These are phyloP conservation scores for Petrocephalus schoutedeni DNA, from an alignment of 2,797 vertebrate genomes.

Conservation along the genomic window DNA sequence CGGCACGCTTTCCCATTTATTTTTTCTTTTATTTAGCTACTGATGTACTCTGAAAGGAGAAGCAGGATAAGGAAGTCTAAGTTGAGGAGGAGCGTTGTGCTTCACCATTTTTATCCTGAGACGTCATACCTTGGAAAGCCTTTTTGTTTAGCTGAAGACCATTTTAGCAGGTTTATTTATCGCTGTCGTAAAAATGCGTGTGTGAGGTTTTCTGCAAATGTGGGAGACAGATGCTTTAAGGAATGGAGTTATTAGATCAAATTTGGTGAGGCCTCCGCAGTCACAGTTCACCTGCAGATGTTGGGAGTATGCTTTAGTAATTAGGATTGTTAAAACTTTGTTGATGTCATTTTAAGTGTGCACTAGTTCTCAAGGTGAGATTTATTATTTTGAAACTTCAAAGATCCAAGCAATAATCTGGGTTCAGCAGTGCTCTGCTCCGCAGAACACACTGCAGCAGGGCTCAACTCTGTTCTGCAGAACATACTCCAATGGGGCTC, in stretches of 20 bases:
- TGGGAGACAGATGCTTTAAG: not conserved
- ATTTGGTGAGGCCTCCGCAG: not conserved
- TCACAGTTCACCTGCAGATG: not conserved
- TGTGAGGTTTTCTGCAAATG: not conserved
- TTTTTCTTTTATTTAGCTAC: not conserved
- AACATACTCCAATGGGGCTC: not conserved
- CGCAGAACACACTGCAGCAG: not conserved
- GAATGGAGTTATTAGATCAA: not conserved
- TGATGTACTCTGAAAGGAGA: not conserved
- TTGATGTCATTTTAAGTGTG: not conserved
- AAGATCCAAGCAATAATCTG: not conserved
- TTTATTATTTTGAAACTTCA: not conserved
- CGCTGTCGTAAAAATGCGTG: not conserved
- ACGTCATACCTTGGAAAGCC: not conserved
- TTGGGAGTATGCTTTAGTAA: not conserved
- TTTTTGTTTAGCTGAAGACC: not conserved
- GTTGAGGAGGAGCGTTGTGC: not conserved
- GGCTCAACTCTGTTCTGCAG: not conserved
- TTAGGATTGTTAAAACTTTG: not conserved
- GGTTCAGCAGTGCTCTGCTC: not conserved
- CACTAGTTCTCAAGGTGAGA: not conserved
- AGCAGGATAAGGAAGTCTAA: not conserved
- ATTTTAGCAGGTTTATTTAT: not conserved
- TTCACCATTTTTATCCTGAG: not conserved
- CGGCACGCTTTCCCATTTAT: not conserved